These are phyloP conservation scores for Trachelus tabidus DNA, from an alignment of 2,888 invertebrate genomes.

Conservation along the genomic window DNA sequence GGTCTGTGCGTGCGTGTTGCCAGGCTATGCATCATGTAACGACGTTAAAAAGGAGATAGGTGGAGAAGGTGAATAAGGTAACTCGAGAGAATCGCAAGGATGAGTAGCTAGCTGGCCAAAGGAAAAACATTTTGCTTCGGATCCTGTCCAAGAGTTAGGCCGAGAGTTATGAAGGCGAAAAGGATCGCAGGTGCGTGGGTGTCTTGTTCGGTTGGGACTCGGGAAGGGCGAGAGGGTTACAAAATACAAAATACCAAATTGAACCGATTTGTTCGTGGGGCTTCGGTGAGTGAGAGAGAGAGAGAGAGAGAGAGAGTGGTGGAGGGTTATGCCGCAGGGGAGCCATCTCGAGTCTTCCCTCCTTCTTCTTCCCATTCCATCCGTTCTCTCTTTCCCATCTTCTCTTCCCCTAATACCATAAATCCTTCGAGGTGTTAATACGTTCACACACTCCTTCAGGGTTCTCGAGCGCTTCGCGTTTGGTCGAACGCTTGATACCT, in stretches of 20 bases:
- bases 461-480: conserved; percentile 29
- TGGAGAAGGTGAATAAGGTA: neutral
- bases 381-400: conserved; percentile 5
- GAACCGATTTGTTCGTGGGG: conserved; percentile 61
- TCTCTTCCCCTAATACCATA: conserved; percentile 53
- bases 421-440: conserved; percentile 64
- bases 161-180: conserved; percentile 39
- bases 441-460: conserved; percentile 55
- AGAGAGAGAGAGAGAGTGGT: conserved; percentile 23
- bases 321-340: conserved; percentile 51
- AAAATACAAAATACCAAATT: conserved; percentile 61
- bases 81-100: neutral
- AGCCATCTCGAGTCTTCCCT: conserved; percentile 26
- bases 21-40: conserved; percentile 50
- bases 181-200: conserved; percentile 43
- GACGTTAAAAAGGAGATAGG: conserved; percentile 10
- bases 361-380: conserved; percentile 16
- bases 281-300: conserved; percentile 38
- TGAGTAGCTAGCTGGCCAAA: neutral
- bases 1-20: conserved; percentile 52
- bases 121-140: neutral
- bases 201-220: neutral
- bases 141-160: conserved; percentile 11
- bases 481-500: neutral
- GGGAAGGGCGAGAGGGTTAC: conserved; percentile 28